These are phyloP conservation scores for Thera obeliscata DNA, from an alignment of 2,888 invertebrate genomes.

Conservation along the genomic window DNA sequence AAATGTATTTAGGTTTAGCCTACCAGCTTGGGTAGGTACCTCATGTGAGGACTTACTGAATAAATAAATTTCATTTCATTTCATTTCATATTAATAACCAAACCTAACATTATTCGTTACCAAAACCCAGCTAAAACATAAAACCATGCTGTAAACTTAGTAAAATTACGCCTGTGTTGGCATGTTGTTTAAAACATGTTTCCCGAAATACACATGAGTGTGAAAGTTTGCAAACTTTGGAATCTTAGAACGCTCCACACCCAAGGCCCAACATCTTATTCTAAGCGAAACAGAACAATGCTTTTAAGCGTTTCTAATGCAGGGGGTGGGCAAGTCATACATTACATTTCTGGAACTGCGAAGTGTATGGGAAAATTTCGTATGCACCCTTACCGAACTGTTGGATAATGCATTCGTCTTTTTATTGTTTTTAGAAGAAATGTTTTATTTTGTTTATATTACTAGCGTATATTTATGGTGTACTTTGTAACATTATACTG, in stretches of 20 bases:
- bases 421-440: slow-evolving; percentile 22
- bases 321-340: slow-evolving; percentile 65
- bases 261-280: slow-evolving; percentile 57
- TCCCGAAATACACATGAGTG: slow-evolving; percentile 46
- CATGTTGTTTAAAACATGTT: slow-evolving; percentile 41
- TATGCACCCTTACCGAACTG: slow-evolving; percentile 38
- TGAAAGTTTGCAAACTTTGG: slow-evolving; percentile 56
- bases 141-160: slow-evolving; percentile 5
- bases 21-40: no score
- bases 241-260: slow-evolving; percentile 54
- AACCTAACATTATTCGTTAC: neutral
- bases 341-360: slow-evolving; percentile 56
- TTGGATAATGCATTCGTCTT: slow-evolving; percentile 29
- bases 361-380: slow-evolving; percentile 51
- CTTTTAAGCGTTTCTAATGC: slow-evolving; percentile 78
- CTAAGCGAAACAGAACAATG: slow-evolving; percentile 76
- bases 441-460: slow-evolving; percentile 19
- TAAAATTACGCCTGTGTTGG: slow-evolving; percentile 25
- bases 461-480: neutral
- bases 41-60: no score
- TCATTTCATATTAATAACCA: no score
- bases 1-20: no score
- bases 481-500: neutral
- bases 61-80: no score
- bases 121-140: neutral